Base-by-base conservation (phyloP, 2,888 invertebrate species). In the Dicroscelio sp. region DNA sequence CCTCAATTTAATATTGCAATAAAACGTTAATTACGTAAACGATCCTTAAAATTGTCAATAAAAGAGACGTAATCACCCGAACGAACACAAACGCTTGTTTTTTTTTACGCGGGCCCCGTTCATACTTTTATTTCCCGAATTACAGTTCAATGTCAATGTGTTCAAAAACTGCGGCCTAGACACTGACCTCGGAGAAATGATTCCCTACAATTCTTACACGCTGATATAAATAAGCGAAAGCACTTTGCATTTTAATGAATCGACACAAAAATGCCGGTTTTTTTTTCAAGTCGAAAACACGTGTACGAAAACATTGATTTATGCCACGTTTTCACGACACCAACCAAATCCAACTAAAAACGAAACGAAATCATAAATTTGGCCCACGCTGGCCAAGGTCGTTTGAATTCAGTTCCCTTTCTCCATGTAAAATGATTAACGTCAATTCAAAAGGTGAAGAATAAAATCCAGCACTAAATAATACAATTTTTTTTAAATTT, bases 131-230 rank as follows among this genome's bases (percentile, higher is more conserved):
- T 55, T 80, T 69, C 55, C 58, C 27, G 27, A 35, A 52, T 71
- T 43, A 30, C 58, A 38, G 25, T 84, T 84, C 52, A 75, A 76
- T 84, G 84, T 67, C 67, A 84, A 75, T 65, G n/a, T n/a, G 52
- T 30, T 76, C 67, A 55, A 75, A 65, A 55, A 48, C 17, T 67
- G 10, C 12, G 55, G 65, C 55, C 84, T 76, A 84, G 84, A 76
- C 76, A 75, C 84, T 84, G 75, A 76, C 75, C 76, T 84, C 75
- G 76, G 55, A 25, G 84, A 76, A 84, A 73, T 76, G 35, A 25
- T 80, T 71, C 73, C 27, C 10, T 48, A 25, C 35, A 48, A 30
- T 25, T 65, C 52, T 75, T 84, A n/a, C 65, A 30, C 12, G 43
- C 35, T 27, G 31, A 25, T 31, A 60, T 71, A 83, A 71, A 83